Evolutionary conservation across 2,113 vertebrate species (phyloP).

Genomic region (Burhinus oedicnemus): DNA sequence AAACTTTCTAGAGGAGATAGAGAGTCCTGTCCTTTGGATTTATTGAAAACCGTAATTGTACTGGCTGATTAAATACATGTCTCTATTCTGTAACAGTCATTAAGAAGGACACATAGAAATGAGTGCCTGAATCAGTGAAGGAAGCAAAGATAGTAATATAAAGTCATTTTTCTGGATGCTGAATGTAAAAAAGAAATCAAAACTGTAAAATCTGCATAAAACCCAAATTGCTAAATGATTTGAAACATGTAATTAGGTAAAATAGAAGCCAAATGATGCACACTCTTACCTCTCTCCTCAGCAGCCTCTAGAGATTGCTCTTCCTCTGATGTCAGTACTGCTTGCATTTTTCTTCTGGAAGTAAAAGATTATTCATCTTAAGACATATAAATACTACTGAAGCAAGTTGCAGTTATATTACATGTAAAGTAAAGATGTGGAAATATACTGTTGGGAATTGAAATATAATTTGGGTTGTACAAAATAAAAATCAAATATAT

Average conservation of each 20-base stretch:
- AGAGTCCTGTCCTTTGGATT: not conserved
- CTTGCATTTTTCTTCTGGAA: conserved; percentile 74
- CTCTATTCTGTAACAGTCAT: not conserved
- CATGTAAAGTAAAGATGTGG: not conserved
- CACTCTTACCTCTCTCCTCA: conserved; percentile 65
- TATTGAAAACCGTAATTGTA: not conserved
- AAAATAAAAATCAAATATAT: not conserved
- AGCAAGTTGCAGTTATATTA: not conserved
- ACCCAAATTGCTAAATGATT: not conserved
- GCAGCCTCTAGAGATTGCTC: conserved; percentile 43
- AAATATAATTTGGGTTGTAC: not conserved
- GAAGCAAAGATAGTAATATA: not conserved
- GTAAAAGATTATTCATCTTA: conserved; percentile 19
- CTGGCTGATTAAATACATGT: not conserved
- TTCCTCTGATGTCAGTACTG: conserved; percentile 45
- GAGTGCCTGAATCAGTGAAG: not conserved
- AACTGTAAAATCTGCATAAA: not conserved
- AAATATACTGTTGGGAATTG: not conserved
- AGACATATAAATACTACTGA: not conserved
- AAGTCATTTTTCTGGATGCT: not conserved
- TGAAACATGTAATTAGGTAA: not conserved
- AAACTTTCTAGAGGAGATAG: not conserved
- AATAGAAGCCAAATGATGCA: not conserved
- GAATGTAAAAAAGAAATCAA: not conserved
- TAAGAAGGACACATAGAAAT: not conserved